Evolutionary conservation across 1,140 invertebrate species (phyloP).

Genomic region (Schmidtea mediterranea): DNA sequence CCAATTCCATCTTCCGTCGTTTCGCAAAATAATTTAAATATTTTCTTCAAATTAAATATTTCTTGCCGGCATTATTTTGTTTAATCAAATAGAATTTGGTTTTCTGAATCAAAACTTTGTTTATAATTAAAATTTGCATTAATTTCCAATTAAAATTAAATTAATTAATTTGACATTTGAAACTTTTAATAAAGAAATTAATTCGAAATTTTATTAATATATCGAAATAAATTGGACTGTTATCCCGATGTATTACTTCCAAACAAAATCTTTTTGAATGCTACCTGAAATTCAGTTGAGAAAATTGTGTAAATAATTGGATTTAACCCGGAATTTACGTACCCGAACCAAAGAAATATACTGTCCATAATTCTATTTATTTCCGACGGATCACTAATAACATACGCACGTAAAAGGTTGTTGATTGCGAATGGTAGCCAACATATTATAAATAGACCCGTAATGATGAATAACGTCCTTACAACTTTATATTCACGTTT

Average conservation of each 20-base stretch:
- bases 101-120: too few species aligned
- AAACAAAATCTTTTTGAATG: conserved; percentile 4
- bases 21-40: too few species aligned
- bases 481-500: conserved; percentile 45
- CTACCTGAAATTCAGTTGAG: background rate
- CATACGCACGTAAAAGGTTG: background rate
- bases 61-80: too few species aligned
- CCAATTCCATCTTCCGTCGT: too few species aligned
- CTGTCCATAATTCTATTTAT: conserved; percentile 12
- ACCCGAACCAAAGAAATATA: conserved; percentile 48
- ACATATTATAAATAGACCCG: conserved; percentile 23
- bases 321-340: conserved; percentile 68
- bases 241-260: background rate
- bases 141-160: too few species aligned
- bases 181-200: too few species aligned
- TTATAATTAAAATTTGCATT: too few species aligned
- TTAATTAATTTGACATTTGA: too few species aligned
- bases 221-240: background rate
- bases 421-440: conserved; percentile 27
- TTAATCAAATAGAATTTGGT: too few species aligned
- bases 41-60: too few species aligned
- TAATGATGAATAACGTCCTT: conserved; percentile 42
- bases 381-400: background rate
- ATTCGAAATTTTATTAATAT: too few species aligned
- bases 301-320: conserved; percentile 67